These are phyloP conservation scores for Achatina immaculata DNA, from an alignment of 1,140 invertebrate genomes.

Conservation along the genomic window DNA sequence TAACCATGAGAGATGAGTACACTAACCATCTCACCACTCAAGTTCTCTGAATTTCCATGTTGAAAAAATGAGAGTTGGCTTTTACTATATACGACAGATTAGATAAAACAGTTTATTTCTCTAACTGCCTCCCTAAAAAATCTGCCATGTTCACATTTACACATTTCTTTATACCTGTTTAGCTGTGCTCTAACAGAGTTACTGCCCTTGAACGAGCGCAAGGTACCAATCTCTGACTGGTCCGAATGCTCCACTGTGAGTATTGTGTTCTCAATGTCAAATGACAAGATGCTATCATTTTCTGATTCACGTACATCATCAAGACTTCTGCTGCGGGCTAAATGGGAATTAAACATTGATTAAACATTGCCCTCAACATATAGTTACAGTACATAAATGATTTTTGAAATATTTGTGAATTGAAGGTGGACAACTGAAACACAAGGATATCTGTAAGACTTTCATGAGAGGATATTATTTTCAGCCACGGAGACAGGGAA, in stretches of 20 bases:
- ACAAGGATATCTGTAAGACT: background rate
- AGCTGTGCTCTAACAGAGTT: conserved; percentile 35
- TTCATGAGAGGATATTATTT: background rate
- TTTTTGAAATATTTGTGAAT: background rate
- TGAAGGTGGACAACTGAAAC: background rate
- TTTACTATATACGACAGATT: no score
- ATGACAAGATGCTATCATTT: conserved; percentile 60
- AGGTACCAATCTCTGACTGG: conserved; percentile 40
- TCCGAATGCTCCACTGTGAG: conserved; percentile 56
- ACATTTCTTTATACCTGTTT: conserved; percentile 7
- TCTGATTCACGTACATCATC: conserved; percentile 57
- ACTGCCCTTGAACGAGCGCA: conserved; percentile 41
- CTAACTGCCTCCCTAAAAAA: no score
- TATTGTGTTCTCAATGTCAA: conserved; percentile 64
- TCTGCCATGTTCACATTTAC: background rate
- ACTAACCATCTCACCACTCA: no score
- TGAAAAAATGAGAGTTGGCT: no score
- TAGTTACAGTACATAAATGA: background rate
- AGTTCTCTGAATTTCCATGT: no score
- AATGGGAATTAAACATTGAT: conserved; percentile 12
- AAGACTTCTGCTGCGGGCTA: conserved; percentile 51
- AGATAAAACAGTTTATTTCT: no score
- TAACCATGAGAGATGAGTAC: no score
- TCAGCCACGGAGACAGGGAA: background rate
- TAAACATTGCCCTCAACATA: background rate